Conservation (phyloP, 2,797 vertebrate species). For the Ptychobarbus kaznakovi region DNA sequence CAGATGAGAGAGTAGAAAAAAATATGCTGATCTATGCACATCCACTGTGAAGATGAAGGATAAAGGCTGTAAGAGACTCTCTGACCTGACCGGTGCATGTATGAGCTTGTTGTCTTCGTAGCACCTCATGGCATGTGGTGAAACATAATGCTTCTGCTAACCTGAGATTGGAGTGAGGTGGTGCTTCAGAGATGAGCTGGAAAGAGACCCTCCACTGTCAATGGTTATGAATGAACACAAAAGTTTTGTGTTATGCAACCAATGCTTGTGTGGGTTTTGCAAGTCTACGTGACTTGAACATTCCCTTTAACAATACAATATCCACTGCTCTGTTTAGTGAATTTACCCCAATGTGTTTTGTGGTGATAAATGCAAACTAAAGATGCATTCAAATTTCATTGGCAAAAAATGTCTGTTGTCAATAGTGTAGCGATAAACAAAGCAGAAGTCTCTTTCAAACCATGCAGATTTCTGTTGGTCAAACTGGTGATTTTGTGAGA, state of each 20-base stretch:
- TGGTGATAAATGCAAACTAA: neutral
- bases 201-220: conserved; percentile 15
- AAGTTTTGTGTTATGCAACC: neutral
- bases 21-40: conserved; percentile 57
- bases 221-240: conserved; percentile 13
- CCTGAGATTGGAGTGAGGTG: conserved; percentile 20
- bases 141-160: conserved; percentile 42
- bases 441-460: neutral
- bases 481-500: neutral
- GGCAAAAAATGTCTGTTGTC: neutral
- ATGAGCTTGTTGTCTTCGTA: conserved; percentile 25
- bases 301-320: neutral
- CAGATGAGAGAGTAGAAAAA: conserved; percentile 41
- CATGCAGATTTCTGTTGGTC: neutral
- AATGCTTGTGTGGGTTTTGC: neutral
- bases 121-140: conserved; percentile 37
- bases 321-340: neutral
- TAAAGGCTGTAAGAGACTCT: conserved; percentile 32
- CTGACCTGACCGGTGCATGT: conserved; percentile 41
- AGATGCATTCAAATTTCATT: neutral
- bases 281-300: neutral
- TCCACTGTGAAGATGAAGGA: conserved; percentile 46
- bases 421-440: neutral
- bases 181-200: conserved; percentile 10
- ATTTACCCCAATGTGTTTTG: neutral